These are phyloP conservation scores for Epiblema foenella DNA, from an alignment of 2,888 invertebrate genomes.

Conservation along the genomic window DNA sequence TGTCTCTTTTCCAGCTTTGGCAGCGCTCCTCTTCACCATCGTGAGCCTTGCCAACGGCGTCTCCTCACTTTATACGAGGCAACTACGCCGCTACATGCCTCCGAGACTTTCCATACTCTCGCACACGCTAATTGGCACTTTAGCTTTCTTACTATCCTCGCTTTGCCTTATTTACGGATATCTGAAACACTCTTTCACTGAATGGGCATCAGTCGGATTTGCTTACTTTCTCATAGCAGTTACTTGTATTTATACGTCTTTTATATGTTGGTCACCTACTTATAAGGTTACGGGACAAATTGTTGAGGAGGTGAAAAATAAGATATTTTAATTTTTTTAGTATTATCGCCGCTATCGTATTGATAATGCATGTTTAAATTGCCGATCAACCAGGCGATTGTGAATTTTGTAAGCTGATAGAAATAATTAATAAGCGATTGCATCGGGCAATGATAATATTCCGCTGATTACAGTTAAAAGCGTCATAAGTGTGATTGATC, in stretches of 20 bases:
- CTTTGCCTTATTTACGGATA: slow-evolving; percentile 51
- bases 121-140: slow-evolving; percentile 49
- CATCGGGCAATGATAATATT: not conserved
- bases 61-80: slow-evolving; percentile 46
- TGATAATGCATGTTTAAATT: not conserved
- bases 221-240: slow-evolving; percentile 50
- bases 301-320: slow-evolving; percentile 38
- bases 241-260: slow-evolving; percentile 47
- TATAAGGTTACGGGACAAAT: slow-evolving; percentile 42
- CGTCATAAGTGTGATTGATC: slow-evolving; percentile 16
- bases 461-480: not conserved
- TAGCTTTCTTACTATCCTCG: slow-evolving; percentile 50
- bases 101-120: slow-evolving; percentile 47
- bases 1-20: slow-evolving; percentile 49
- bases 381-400: not conserved
- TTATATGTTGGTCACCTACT: slow-evolving; percentile 47
- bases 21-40: slow-evolving; percentile 50
- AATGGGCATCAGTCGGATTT: slow-evolving; percentile 50
- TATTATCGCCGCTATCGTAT: too few species aligned
- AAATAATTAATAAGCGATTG: not conserved
- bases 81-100: slow-evolving; percentile 45
- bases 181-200: slow-evolving; percentile 50
- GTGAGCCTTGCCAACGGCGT: slow-evolving; percentile 51
- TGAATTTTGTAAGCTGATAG: not conserved
- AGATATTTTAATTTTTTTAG: slow-evolving; percentile 38